These are phyloP conservation scores for Atherix ibis DNA, from an alignment of 2,888 invertebrate species.

Conservation along the genomic window DNA sequence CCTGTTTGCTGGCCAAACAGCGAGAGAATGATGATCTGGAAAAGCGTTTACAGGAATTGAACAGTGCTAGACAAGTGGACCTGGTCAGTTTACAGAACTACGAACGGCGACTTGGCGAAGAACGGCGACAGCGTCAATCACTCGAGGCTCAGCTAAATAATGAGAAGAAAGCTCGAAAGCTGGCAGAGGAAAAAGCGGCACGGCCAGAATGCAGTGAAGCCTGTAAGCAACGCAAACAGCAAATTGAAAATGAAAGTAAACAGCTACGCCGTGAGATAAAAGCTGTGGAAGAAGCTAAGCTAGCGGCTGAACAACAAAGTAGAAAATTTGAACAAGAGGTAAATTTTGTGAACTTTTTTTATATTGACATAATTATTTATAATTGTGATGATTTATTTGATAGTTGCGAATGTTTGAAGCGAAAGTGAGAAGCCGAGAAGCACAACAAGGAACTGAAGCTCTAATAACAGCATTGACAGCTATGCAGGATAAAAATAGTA, in stretches of 20 bases:
- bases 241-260: conserved; percentile 53
- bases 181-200: conserved; percentile 34
- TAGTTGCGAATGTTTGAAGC: conserved; percentile 29
- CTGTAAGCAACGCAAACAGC: conserved; percentile 47
- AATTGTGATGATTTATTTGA: neutral
- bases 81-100: conserved; percentile 56
- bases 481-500: conserved; percentile 80
- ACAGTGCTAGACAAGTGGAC: conserved; percentile 57
- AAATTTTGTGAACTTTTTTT: conserved; percentile 3
- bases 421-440: conserved; percentile 29
- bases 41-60: conserved; percentile 60
- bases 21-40: conserved; percentile 74
- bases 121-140: conserved; percentile 59
- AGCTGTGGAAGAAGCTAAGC: conserved; percentile 47
- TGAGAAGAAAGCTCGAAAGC: conserved; percentile 54
- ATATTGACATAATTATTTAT: neutral
- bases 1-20: conserved; percentile 58
- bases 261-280: conserved; percentile 48
- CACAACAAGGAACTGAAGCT: conserved; percentile 48
- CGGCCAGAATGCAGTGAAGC: conserved; percentile 47
- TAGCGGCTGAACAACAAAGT: conserved; percentile 28
- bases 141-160: conserved; percentile 56
- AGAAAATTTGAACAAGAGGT: conserved; percentile 32
- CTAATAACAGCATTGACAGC: conserved; percentile 63
- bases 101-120: conserved; percentile 69